A percentile compares a stretch with the other conserved stretches of the same genome.
phyloP scores from a whole-genome alignment of 2,113 vertebrate species.

The Muntiacus reevesi region DNA sequence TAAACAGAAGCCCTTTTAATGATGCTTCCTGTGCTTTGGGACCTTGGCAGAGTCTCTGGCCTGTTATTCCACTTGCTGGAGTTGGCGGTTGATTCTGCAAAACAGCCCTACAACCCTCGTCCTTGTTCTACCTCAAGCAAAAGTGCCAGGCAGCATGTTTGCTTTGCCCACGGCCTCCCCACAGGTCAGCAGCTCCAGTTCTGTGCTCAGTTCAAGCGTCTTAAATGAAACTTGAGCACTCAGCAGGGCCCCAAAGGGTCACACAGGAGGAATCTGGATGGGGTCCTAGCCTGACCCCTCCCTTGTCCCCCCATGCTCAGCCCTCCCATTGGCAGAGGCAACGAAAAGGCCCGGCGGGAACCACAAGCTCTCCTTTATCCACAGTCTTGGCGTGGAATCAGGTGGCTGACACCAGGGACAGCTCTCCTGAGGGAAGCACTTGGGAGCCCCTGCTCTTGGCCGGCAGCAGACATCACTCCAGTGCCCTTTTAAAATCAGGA shows the following conservation, averaged over 20 bases:
- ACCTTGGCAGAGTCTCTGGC: not conserved
- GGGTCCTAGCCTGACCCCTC: not conserved
- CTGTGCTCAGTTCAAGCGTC: not conserved
- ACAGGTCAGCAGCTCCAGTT: not conserved
- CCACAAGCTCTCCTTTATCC: not conserved
- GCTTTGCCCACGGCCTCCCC: slow-evolving; percentile 59
- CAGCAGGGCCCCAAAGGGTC: rapidly evolving
- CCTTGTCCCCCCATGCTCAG: not conserved
- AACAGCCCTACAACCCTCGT: slow-evolving; percentile 42
- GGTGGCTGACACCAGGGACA: not conserved
- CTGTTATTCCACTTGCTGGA: not conserved
- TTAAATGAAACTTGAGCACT: not conserved
- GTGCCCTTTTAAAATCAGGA: not conserved
- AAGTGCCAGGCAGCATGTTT: slow-evolving; percentile 53
- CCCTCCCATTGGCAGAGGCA: not conserved
- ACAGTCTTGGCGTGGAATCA: not conserved
- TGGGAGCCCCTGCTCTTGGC: not conserved
- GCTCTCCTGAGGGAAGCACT: not conserved
- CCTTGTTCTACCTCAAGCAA: slow-evolving; percentile 19
- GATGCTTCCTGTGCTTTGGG: slow-evolving; percentile 29
- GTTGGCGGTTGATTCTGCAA: slow-evolving; percentile 38
- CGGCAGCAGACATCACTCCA: not conserved
- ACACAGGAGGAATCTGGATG: not conserved
- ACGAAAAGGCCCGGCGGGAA: not conserved
- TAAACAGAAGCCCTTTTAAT: slow-evolving; percentile 24